Evolutionary conservation across 2,888 invertebrate genomes (phyloP), one percentile per base, ranked within the genome.

Genomic region (Acronicta aceris): DNA sequence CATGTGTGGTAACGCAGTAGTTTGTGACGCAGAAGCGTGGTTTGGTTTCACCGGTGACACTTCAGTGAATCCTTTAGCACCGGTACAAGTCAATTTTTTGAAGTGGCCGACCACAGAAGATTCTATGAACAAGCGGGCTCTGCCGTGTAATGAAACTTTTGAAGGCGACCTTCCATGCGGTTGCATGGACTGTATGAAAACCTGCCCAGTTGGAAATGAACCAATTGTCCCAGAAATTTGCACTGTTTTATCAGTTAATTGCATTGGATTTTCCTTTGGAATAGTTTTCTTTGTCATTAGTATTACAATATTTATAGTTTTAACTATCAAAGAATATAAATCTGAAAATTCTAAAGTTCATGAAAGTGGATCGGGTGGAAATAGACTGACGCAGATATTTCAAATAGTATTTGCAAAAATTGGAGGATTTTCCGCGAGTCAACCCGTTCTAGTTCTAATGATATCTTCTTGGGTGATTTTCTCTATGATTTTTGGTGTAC

Each of bases 1-100:
- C n/a, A 96, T 97, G 81, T 98, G 99, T 84, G 98, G 97, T 0
- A 90, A 95, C 16, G 95, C 96, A 0, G 93, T 95, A 0, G 93
- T 95, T 4, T 99, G 99, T 81, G 86, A 90, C 27, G 89, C 90
- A 62, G 92, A 85, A 56, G 96, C 96, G 17, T 97, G 96, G 96
- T 97, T 96, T 77, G 86, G 92, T 16, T 97, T 93, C 78, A 95
- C 96, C 87, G 97, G 97, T 5, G 95, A 96, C 73, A 81, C 83
- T 1, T 51, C 73, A 55, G 84, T 58, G 27, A 96, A 95, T 78
- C 92, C 92, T 0, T 91, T 96, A 48, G 95, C 95, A 0, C 97
- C 97, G 0, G 96, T 97, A 65, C 95, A 95, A 71, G 96, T 97
- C 0, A 95, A 95, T 61, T 97, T 96, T 74, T 71, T 87, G 10